A percentile compares a stretch with the other conserved stretches of the same genome.
Conservation (phyloP, 1,140 invertebrate genomes). For the Zaprionus capensis region DNA sequence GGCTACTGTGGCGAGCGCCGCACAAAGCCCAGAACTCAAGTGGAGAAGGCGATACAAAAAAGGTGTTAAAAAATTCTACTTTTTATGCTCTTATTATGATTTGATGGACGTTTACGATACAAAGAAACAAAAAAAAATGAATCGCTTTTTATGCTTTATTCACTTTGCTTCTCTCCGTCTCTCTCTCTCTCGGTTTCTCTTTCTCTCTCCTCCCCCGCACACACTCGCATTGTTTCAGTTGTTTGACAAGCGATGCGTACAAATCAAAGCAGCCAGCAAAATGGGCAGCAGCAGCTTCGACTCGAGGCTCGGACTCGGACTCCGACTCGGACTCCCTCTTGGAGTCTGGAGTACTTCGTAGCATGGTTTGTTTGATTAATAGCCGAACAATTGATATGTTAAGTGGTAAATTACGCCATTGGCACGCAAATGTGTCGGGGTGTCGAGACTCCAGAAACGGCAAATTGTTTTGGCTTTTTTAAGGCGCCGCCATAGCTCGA, state of each 20-base stretch:
- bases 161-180: slow-evolving; percentile 31
- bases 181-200: not conserved
- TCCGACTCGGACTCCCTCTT: not conserved
- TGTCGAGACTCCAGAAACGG: slow-evolving; percentile 51
- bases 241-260: slow-evolving; percentile 82
- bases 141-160: slow-evolving; percentile 21
- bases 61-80: slow-evolving; percentile 80
- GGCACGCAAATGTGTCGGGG: slow-evolving; percentile 75
- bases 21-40: slow-evolving; percentile 55
- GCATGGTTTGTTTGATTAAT: slow-evolving; percentile 74
- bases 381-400: slow-evolving; percentile 82
- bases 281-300: slow-evolving; percentile 28
- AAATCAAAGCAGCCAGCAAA: slow-evolving; percentile 77
- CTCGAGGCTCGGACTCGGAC: not conserved
- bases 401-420: slow-evolving; percentile 83
- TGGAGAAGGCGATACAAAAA: slow-evolving; percentile 62
- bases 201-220: slow-evolving; percentile 8
- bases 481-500: slow-evolving; percentile 64
- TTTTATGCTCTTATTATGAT: slow-evolving; percentile 81
- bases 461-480: slow-evolving; percentile 72
- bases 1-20: slow-evolving; percentile 68
- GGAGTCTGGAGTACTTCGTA: slow-evolving; percentile 21
- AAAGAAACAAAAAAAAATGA: slow-evolving; percentile 26
- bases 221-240: slow-evolving; percentile 64
- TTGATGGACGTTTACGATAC: slow-evolving; percentile 79